phyloP scores from a whole-genome alignment of 1,140 invertebrate species.

The Neocloeon triangulifer region DNA sequence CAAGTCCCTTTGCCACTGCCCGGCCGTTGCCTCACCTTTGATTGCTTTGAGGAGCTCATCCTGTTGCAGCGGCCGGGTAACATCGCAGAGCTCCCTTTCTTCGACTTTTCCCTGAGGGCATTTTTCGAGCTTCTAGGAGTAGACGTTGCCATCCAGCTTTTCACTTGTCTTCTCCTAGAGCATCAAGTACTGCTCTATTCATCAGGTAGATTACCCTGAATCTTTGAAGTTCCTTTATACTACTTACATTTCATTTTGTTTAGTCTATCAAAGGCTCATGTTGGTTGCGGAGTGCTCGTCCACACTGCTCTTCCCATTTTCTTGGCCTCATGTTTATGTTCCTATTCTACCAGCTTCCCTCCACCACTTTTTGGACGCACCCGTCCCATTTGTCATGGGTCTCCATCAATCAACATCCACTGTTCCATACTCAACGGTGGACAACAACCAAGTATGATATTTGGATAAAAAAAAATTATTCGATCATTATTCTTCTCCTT shows the following conservation, averaged over 20 bases:
- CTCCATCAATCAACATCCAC: constrained; percentile 18
- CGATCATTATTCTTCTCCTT: background rate
- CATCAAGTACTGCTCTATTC: constrained; percentile 91
- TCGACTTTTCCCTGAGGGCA: constrained; percentile 79
- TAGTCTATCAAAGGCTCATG: constrained; percentile 90
- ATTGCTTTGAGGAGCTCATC: constrained; percentile 40
- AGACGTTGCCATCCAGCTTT: constrained; percentile 78
- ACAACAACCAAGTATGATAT: background rate
- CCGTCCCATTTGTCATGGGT: constrained; percentile 98
- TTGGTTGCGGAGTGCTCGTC: constrained; percentile 86
- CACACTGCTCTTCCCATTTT: constrained; percentile 77
- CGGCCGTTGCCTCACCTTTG: constrained; percentile 68
- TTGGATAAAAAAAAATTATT: background rate
- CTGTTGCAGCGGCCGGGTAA: constrained; percentile 47
- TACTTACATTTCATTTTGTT: constrained; percentile 8
- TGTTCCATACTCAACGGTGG: background rate
- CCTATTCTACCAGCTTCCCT: constrained; percentile 90
- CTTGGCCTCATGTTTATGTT: constrained; percentile 97
- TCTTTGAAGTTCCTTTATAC: background rate
- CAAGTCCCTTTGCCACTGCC: constrained; percentile 75
- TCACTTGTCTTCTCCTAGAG: constrained; percentile 87
- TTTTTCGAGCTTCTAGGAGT: constrained; percentile 72
- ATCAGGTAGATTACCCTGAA: constrained; percentile 31
- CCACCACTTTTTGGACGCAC: constrained; percentile 93
- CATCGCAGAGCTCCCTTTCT: constrained; percentile 64